Evolutionary conservation across 2,113 vertebrate genomes (phyloP).

Genomic region (Xiphophorus couchianus): DNA sequence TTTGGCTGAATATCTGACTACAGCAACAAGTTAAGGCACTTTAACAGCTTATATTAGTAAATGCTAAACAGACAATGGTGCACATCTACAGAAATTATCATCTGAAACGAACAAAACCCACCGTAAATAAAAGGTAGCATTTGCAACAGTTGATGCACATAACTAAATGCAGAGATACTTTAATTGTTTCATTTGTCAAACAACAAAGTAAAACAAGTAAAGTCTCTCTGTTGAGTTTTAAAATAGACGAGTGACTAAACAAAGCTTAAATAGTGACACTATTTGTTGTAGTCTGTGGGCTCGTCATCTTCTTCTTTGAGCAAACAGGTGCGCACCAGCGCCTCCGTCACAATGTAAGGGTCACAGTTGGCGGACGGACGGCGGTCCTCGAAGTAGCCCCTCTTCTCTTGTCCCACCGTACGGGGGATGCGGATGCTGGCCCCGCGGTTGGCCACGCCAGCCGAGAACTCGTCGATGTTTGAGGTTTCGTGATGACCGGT

Average conservation of each 20-base stretch:
- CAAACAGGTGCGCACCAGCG: constrained; percentile 92
- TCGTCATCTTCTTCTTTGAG: constrained; percentile 90
- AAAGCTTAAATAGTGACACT: constrained; percentile 60
- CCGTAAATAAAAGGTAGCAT: constrained; percentile 19
- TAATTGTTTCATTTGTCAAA: constrained; percentile 13
- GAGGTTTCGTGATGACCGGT: constrained; percentile 94
- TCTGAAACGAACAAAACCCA: not conserved
- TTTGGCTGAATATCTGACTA: constrained; percentile 38
- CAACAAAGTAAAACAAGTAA: constrained; percentile 8
- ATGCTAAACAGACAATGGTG: constrained; percentile 36
- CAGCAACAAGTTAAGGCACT: constrained; percentile 26
- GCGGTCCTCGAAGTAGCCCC: constrained; percentile 96
- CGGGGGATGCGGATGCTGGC: constrained; percentile 97
- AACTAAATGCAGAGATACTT: not conserved
- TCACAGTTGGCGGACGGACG: constrained; percentile 96
- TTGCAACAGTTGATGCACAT: constrained; percentile 1
- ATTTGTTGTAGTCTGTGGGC: constrained; percentile 83
- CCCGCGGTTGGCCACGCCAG: constrained; percentile 91
- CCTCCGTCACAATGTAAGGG: constrained; percentile 91
- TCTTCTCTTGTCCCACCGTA: constrained; percentile 90
- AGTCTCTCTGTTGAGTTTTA: not conserved
- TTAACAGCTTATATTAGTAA: constrained; percentile 26
- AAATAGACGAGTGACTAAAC: constrained; percentile 21
- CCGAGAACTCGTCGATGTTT: constrained; percentile 95
- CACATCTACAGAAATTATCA: constrained; percentile 3